phyloP scores from a whole-genome alignment of 1,140 invertebrate genomes.

The Monomorium pharaonis region DNA sequence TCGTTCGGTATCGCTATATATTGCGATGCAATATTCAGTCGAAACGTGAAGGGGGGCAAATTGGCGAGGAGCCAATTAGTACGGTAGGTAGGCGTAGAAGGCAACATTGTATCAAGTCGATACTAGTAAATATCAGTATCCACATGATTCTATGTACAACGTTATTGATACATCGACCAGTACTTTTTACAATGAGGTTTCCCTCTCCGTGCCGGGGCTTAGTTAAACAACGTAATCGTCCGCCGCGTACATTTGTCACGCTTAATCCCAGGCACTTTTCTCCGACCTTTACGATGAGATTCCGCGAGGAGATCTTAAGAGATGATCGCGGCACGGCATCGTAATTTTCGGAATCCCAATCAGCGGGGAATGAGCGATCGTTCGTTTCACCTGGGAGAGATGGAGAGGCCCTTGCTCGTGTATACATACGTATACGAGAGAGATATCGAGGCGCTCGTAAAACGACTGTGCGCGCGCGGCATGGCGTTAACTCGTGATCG shows the following conservation, averaged over 20 bases:
- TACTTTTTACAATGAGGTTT: background rate
- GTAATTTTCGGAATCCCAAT: conserved; percentile 66
- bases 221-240: conserved; percentile 56
- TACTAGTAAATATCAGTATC: conserved; percentile 19
- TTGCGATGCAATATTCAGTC: background rate
- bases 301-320: conserved; percentile 42
- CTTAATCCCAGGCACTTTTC: conserved; percentile 52
- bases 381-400: conserved; percentile 38
- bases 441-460: conserved; percentile 61
- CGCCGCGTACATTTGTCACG: conserved; percentile 51
- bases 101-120: background rate
- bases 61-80: conserved; percentile 12
- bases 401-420: background rate
- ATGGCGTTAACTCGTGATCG: conserved; percentile 72
- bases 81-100: background rate
- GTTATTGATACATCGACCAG: conserved; percentile 53
- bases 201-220: background rate
- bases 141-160: conserved; percentile 5
- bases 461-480: conserved; percentile 46
- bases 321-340: conserved; percentile 49
- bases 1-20: background rate
- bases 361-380: conserved; percentile 59
- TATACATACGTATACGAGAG: conserved; percentile 20
- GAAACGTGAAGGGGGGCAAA: background rate
- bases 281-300: conserved; percentile 52